Evolutionary conservation across 2,797 vertebrate genomes (phyloP), one percentile per base, ranked within the genome.

Genomic region (Arctocebus calabarensis): DNA sequence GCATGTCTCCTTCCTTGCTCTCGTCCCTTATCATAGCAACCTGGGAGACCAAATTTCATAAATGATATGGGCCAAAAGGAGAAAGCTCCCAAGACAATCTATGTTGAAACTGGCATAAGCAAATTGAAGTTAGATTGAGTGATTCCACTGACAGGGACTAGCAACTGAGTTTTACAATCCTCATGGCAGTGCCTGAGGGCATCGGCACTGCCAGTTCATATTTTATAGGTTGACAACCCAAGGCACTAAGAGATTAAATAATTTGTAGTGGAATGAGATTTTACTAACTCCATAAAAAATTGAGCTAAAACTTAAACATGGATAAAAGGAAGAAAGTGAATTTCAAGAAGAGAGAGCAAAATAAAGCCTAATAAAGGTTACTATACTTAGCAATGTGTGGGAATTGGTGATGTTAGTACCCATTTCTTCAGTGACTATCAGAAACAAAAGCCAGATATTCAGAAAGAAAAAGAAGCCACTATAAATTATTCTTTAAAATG

Each of bases 261-360:
- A 97, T 97, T 97, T 97, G 94, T 97, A 91, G 74, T 97, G 92
- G 96, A 96, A 96, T 0, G 16, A 93, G 95, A 97, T 96, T 97
- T 96, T 97, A 97, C 95, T 95, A 97, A 97, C 94, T 96, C 91
- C 89, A 88, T 95, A 97, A 95, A 97, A 97, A 96, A 91, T 52
- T 84, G 96, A 97, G 92, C 92, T 97, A 94, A 95, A 97, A 96
- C 43, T 91, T 94, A 95, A 97, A 96, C 94, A 94, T 71, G 81
- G 93, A 96, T 97, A 96, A 97, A 52, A 61, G 10, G 4, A 40
- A 88, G 91, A 85, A 19, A 64, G 14, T 57, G 3, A 3, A 82
- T 84, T 85, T 66, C 7, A 37, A n/a, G 43, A 57, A 81, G 68
- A 59, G 19, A 3, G 1, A 27, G 11, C 10, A 86, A 32, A 62